phyloP scores from a whole-genome alignment of 2,797 vertebrate genomes.

The Yasuhikotakia modesta region DNA sequence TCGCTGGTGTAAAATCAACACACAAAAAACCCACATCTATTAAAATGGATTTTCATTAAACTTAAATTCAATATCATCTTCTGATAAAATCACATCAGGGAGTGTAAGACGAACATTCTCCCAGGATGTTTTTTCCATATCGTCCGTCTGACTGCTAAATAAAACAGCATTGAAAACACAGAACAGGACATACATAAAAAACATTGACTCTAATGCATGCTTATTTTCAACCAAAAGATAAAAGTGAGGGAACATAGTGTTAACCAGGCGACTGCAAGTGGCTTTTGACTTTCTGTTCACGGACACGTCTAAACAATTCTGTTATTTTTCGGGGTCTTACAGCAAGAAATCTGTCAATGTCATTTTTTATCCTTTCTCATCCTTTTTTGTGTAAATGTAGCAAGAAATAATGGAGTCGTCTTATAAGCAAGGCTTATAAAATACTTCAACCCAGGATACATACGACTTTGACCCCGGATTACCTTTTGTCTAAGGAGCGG shows the following conservation, averaged over 20 bases:
- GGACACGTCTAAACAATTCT: neutral
- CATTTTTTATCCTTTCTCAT: neutral
- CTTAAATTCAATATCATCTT: neutral
- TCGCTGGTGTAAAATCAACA: slow-evolving; percentile 8
- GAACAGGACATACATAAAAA: too few relatives aligned
- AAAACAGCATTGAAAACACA: neutral
- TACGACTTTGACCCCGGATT: neutral
- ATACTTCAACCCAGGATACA: neutral
- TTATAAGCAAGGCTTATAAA: neutral
- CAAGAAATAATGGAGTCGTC: slow-evolving; percentile 23
- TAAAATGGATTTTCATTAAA: neutral
- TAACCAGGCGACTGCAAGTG: slow-evolving; percentile 6
- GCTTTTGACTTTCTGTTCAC: slow-evolving; percentile 25
- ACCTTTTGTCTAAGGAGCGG: neutral
- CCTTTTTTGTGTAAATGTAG: neutral
- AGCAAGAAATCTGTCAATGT: slow-evolving; percentile 24
- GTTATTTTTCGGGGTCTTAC: slow-evolving; percentile 14
- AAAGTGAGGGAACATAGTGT: neutral
- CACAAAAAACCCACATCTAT: neutral
- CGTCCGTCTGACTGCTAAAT: neutral
- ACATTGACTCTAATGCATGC: too few relatives aligned
- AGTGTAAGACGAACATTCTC: too few relatives aligned
- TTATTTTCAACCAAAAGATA: too few relatives aligned
- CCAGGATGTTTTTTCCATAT: neutral
- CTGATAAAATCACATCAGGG: neutral